phyloP scores from a whole-genome alignment of 2,797 vertebrate genomes.

The Triplophysa yarkandensis region DNA sequence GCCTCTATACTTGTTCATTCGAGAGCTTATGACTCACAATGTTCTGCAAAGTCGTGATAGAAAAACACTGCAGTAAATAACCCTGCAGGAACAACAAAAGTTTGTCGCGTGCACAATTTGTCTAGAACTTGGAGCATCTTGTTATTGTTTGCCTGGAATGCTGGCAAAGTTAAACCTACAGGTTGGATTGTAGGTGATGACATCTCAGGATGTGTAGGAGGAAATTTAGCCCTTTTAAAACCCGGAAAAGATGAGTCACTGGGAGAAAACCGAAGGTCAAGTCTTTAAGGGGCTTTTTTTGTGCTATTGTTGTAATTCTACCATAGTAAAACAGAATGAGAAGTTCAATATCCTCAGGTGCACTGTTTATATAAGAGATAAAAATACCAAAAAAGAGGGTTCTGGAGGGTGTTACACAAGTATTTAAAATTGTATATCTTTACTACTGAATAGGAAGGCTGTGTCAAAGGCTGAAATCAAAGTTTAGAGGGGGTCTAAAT shows the following conservation, averaged over 20 bases:
- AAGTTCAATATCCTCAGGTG: background rate
- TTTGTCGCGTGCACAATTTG: slow-evolving; percentile 15
- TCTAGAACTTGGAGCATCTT: slow-evolving; percentile 7
- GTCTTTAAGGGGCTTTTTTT: slow-evolving; percentile 16
- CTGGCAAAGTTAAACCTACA: slow-evolving; percentile 43
- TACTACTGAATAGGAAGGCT: too few relatives aligned
- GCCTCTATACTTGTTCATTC: slow-evolving; percentile 28
- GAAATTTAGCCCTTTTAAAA: slow-evolving; percentile 44
- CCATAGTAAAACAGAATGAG: background rate
- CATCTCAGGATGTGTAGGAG: slow-evolving; percentile 43
- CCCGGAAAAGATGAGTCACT: slow-evolving; percentile 52
- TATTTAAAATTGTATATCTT: too few relatives aligned
- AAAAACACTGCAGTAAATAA: slow-evolving; percentile 33
- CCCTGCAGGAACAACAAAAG: background rate
- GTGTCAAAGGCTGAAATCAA: too few relatives aligned
- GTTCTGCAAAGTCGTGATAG: slow-evolving; percentile 21
- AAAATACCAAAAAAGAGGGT: slow-evolving; percentile 21
- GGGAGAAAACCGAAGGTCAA: slow-evolving; percentile 43
- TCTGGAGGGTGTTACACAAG: slow-evolving; percentile 11
- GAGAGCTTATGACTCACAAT: slow-evolving; percentile 42
- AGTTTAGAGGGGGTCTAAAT: too few relatives aligned
- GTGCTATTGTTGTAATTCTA: slow-evolving; percentile 13
- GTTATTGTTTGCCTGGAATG: slow-evolving; percentile 46
- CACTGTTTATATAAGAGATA: background rate
- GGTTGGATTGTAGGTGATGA: slow-evolving; percentile 25